phyloP scores from a whole-genome alignment of 2,113 vertebrate species.

The zebrafish (Danio rerio) region DNA sequence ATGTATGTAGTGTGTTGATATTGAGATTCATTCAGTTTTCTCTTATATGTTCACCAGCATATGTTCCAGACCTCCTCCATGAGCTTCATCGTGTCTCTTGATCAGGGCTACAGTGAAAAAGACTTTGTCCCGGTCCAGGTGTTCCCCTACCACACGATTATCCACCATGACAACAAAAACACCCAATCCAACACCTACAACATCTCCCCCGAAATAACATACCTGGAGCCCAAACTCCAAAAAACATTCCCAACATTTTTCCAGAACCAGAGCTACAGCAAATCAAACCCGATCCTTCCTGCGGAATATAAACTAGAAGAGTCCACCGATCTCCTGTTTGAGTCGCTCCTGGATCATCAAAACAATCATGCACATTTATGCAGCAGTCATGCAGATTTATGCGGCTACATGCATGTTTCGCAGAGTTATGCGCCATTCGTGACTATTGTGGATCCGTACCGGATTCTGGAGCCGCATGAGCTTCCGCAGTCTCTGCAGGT shows the following conservation, averaged over 20 bases:
- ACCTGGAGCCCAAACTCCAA: not conserved
- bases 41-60: constrained; percentile 23
- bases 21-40: not conserved
- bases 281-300: not conserved
- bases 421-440: not conserved
- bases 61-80: not conserved
- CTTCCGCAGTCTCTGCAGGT: not conserved
- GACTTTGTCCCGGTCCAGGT: not conserved
- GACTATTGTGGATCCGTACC: not conserved
- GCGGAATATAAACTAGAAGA: not conserved
- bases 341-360: not conserved
- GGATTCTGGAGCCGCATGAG: not conserved
- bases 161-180: not conserved
- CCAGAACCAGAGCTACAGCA: not conserved
- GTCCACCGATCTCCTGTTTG: not conserved
- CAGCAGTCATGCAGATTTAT: not conserved
- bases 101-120: not conserved
- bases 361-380: too few species aligned
- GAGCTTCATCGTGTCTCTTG: constrained; percentile 43
- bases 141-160: not conserved
- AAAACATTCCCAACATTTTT: not conserved
- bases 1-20: not conserved
- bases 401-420: constrained; percentile 27
- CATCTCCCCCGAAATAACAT: not conserved
- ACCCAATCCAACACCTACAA: not conserved